Percentiles rank a stretch among this genome's conserved stretches.
Evolutionary conservation across 2,888 invertebrate species (phyloP).

Genomic region (Phytoseiulus persimilis): DNA sequence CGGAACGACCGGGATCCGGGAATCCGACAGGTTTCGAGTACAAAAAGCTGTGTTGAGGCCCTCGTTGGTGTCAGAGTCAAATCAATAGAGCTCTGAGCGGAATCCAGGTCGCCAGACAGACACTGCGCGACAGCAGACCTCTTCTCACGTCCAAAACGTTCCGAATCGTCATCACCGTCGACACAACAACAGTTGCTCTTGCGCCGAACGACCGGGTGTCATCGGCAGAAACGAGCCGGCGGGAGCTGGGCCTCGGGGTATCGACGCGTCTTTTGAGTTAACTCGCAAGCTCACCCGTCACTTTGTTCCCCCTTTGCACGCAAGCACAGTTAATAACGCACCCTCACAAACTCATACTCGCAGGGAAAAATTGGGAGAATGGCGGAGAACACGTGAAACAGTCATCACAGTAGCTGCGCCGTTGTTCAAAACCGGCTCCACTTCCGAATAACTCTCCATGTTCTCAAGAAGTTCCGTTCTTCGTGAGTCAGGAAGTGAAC

Average conservation of each 20-base stretch:
- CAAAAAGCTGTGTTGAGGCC: too few species aligned
- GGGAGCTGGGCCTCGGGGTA: not conserved
- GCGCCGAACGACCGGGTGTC: not conserved
- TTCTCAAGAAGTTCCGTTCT: too few species aligned
- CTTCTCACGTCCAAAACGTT: not conserved
- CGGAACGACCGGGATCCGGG: too few species aligned
- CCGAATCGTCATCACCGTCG: not conserved
- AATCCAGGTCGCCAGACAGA: not conserved
- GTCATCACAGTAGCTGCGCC: not conserved
- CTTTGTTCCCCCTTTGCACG: not conserved
- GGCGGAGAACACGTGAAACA: not conserved
- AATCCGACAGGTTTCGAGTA: too few species aligned
- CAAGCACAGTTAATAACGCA: not conserved
- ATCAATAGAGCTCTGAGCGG: not conserved
- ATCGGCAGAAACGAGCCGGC: not conserved
- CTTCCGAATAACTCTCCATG: too few species aligned
- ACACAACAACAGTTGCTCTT: not conserved
- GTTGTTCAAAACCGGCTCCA: too few species aligned
- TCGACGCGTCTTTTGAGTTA: not conserved
- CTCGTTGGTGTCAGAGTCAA: not conserved
- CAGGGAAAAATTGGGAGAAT: not conserved
- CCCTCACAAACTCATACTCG: not conserved
- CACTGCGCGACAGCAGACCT: not conserved
- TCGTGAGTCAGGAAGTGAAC: too few species aligned
- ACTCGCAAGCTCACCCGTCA: not conserved